Conservation (phyloP, 2,113 vertebrate genomes). For the Miniopterus natalensis region DNA sequence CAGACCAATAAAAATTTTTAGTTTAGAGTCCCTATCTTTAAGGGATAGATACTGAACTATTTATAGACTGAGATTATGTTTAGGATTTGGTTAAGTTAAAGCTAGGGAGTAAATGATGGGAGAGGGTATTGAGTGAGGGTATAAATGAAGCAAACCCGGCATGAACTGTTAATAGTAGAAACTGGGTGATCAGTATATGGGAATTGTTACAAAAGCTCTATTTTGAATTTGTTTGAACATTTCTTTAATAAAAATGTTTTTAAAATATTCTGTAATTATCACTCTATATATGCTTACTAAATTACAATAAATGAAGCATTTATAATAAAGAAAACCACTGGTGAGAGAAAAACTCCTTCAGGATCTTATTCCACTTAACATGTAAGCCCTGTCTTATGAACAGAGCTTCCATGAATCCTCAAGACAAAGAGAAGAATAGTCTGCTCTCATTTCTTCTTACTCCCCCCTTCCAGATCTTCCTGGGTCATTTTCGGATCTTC, state of each 20-base stretch:
- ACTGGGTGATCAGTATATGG: neutral
- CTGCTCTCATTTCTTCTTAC: neutral
- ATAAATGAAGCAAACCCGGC: neutral
- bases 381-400: too few relatives aligned
- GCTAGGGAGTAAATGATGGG: too few relatives aligned
- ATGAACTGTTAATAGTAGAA: neutral
- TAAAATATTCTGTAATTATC: neutral
- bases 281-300: neutral
- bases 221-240: neutral
- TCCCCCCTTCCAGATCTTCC: neutral
- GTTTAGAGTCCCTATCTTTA: neutral
- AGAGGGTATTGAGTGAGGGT: neutral
- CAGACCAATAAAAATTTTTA: neutral
- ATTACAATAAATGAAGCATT: neutral
- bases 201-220: neutral
- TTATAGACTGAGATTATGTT: neutral
- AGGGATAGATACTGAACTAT: neutral
- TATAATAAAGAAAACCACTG: neutral
- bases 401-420: neutral
- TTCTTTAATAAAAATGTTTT: neutral
- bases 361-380: neutral
- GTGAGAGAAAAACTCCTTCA: neutral
- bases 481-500: neutral
- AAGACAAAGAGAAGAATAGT: rapidly evolving
- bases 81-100: neutral